Base-by-base conservation (phyloP, 2,797 vertebrate species). In the Zalophus californianus region DNA sequence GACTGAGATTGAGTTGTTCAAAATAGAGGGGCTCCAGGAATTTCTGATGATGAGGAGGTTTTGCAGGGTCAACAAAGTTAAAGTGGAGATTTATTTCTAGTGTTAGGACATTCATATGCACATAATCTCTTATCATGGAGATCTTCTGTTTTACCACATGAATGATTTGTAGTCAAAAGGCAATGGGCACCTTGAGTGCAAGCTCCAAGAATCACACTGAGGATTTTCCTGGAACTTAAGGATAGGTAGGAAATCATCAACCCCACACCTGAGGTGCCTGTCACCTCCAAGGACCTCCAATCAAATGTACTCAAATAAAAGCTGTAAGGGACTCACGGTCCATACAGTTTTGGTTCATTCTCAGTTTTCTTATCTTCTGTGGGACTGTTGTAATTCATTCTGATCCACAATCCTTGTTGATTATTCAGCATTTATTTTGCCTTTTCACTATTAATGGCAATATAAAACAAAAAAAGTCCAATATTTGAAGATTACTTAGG, bases 361-460 rank as follows among this genome's bases (percentile, higher is more conserved):
- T 66, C 79, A 52, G 62, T 72, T 85, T 95, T 78, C n/a, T 82
- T 10, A 50, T 73, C 21, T 87, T 96, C 86, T 72, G 79, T 60
- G 41, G 27, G 41, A 96, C 72, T 78, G 29, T 16, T 92, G 5
- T 48, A 86, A 87, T 82, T 68, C 38, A 83, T 86, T 32, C n/a
- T 90, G 29, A 88, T 25, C 21, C 52, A 70, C 2, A 72, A 60
- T 73, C 3, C 48, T 77, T 52, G 5, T 3, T 70, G 12, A 86
- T 89, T 92, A 4, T 18, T 68, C 18, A 79, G n/a, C 16, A 25
- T 77, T 97, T 94, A 78, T 87, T 87, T 97, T 91, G 5, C 32
- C 21, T 66, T 72, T 27, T 82, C 23, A 84, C 9, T 77, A 44
- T 84, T 82, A 88, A 82, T 79, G 68, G 72, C 10, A 77, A 23